Evolutionary conservation across 1,140 invertebrate species (phyloP), one percentile per base, ranked within the genome.

Genomic region (Neuroterus valhalla): DNA sequence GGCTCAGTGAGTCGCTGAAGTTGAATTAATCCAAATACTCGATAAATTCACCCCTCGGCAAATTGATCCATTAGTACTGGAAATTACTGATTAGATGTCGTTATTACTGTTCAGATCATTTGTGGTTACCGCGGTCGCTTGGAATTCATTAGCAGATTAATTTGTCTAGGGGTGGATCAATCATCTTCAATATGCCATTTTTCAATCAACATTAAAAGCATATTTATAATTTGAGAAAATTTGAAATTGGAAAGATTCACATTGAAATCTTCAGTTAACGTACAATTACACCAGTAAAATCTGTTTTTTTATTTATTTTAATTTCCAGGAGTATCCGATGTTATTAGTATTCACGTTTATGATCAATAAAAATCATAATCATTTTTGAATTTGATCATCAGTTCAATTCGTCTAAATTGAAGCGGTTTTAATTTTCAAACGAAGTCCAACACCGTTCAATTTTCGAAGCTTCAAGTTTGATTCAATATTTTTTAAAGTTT

Each of bases 21-120:
- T 62, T 38, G 55, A 62, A 62, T 62, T 62, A 38, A 62, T 62
- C n/a, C 55, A 62, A 62, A 62, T 62, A 62, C 26, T 62, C 55
- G 26, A 62, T 15, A 62, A 62, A 62, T 62, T 62, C 3, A 62
- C 55, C 15, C 55, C 26, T 38, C 31, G 23, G 55, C 55, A 62
- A 62, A 62, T 62, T 62, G 55, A 62, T 62, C 55, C 55, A 26
- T 62, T 23, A 55, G 52, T 23, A 55, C 52, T 55, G 23, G 52
- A 62, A 62, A 62, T 62, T 62, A 14, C 14, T 62, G 21, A 62
- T 62, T 62, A 23, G 26, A 62, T 62, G 55, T 62, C 31, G 55
- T 62, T 62, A 62, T 62, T 62, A 17, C 55, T 62, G 23, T 62
- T 62, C 21, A 38, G 55, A 62, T 62, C 31, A 62, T 62, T 62